Evolutionary conservation across 1,140 invertebrate species (phyloP).

Genomic region (Apis laboriosa): DNA sequence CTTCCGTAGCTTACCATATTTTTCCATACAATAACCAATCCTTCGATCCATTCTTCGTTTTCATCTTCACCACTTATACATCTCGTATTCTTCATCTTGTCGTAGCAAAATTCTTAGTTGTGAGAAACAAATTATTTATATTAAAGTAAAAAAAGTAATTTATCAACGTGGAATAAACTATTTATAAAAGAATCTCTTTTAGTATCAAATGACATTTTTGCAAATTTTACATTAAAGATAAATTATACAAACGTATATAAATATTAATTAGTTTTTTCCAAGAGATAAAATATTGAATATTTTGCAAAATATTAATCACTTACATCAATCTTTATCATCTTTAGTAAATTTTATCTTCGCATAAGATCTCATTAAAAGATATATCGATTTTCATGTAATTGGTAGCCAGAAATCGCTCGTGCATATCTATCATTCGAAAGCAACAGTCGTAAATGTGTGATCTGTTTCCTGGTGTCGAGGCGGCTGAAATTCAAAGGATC

Average conservation of each 20-base stretch:
- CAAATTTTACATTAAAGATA: too few species aligned
- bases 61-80: constrained; percentile 5
- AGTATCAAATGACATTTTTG: too few species aligned
- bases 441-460: not conserved
- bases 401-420: not conserved
- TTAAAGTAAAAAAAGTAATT: not conserved
- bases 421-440: not conserved
- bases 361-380: not conserved
- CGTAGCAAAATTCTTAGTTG: not conserved
- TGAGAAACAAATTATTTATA: not conserved
- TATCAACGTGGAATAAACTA: too few species aligned
- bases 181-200: too few species aligned
- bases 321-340: not conserved
- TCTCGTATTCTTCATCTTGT: not conserved
- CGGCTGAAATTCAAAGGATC: constrained; percentile 53
- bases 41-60: constrained; percentile 32
- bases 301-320: too few species aligned
- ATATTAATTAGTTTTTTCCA: too few species aligned
- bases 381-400: not conserved
- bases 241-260: too few species aligned
- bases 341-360: not conserved
- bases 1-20: constrained; percentile 69
- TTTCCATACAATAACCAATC: constrained; percentile 69
- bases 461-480: constrained; percentile 10
- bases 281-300: too few species aligned